Evolutionary conservation across 2,888 invertebrate species (phyloP).

Genomic region (Lasius platythorax): DNA sequence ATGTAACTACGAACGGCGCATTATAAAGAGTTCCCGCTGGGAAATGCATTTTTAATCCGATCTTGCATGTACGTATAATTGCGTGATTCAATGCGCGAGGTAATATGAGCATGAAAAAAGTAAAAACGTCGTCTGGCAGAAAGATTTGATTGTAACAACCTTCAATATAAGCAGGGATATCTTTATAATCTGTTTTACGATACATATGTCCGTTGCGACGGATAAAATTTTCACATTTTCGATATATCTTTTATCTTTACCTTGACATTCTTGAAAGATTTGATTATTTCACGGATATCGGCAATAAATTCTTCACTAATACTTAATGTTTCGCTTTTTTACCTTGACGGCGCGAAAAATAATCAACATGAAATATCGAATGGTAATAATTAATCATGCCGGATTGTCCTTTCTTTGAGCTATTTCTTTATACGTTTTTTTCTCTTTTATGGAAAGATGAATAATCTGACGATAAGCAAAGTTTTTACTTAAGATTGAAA

Average conservation of each 20-base stretch:
- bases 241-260: neutral
- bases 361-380: constrained; percentile 5
- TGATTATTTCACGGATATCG: constrained; percentile 1
- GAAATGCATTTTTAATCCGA: constrained; percentile 3
- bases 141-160: neutral
- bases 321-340: neutral
- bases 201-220: neutral
- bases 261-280: constrained; percentile 14
- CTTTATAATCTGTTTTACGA: neutral
- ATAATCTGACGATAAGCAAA: constrained; percentile 22
- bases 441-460: constrained; percentile 1
- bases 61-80: neutral
- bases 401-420: neutral
- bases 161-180: too few species aligned
- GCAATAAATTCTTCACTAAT: constrained; percentile 1
- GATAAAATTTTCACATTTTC: neutral
- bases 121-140: neutral
- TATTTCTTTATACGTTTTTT: neutral
- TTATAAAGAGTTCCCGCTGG: constrained; percentile 6
- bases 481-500: neutral
- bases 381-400: constrained; percentile 31
- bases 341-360: neutral
- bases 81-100: neutral
- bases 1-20: constrained; percentile 12
- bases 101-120: neutral